Evolutionary conservation across 2,797 vertebrate genomes (phyloP).

Genomic region (Platalea minor): DNA sequence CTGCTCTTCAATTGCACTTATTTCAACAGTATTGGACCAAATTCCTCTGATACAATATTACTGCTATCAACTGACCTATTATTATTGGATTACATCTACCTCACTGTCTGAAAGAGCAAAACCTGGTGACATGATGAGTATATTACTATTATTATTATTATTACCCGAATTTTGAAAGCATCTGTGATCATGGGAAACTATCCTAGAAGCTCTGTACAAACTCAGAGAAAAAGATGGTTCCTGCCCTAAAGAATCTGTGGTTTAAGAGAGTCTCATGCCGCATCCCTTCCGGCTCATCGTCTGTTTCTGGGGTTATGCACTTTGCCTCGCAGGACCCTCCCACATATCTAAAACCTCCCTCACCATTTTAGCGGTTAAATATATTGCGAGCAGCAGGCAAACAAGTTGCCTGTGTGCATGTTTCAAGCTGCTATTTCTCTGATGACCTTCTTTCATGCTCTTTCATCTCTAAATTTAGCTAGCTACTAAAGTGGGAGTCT

Average conservation of each 20-base stretch:
- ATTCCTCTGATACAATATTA: background rate
- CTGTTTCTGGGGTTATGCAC: background rate
- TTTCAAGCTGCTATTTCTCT: background rate
- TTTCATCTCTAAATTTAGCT: slow-evolving; percentile 51
- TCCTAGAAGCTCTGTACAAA: background rate
- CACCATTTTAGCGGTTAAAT: background rate
- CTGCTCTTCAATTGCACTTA: background rate
- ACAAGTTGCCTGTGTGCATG: background rate
- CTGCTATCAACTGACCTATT: background rate
- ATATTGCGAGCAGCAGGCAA: background rate
- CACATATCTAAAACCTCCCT: background rate
- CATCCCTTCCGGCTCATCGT: background rate
- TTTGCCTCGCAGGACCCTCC: background rate
- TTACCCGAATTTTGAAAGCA: background rate
- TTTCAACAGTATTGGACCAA: background rate
- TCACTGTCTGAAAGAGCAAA: background rate
- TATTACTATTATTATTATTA: background rate
- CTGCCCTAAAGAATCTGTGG: background rate
- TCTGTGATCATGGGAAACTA: background rate
- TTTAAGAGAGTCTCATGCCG: background rate
- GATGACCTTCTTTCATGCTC: background rate
- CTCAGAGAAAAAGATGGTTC: background rate
- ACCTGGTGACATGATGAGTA: background rate
- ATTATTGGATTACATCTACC: background rate
- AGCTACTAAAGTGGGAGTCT: background rate